phyloP scores from a whole-genome alignment of 2,888 invertebrate genomes.

The Acanthosoma haemorrhoidale region DNA sequence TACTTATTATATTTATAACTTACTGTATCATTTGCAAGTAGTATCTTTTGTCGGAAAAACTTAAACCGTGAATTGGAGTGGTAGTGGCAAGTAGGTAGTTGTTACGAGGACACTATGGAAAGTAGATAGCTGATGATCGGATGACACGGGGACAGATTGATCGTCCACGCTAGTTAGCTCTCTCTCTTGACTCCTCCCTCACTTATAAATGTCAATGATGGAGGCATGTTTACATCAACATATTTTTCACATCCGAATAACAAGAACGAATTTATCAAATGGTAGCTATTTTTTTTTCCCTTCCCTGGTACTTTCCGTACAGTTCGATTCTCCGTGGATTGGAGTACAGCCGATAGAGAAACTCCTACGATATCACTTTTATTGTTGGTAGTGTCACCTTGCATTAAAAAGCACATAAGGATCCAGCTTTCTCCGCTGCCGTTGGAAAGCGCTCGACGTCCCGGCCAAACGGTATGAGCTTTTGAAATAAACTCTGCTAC shows the following conservation, averaged over 20 bases:
- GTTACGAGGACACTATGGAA: too few species aligned
- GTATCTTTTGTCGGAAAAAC: too few species aligned
- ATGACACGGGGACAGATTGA: constrained; percentile 6
- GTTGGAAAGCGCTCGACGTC: constrained; percentile 3
- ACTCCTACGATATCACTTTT: constrained; percentile 1
- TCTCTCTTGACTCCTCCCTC: not conserved
- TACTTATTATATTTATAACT: too few species aligned
- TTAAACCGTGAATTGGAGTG: too few species aligned
- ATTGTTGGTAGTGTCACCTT: constrained; percentile 3
- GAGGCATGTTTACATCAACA: not conserved
- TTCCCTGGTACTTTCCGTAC: not conserved
- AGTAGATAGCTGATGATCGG: not conserved
- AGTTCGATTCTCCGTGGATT: not conserved
- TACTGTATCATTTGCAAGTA: too few species aligned
- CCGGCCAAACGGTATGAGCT: not conserved
- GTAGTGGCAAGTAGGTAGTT: too few species aligned
- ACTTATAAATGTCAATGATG: too few species aligned
- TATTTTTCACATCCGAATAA: too few species aligned
- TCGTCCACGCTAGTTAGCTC: not conserved
- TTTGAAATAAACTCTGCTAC: not conserved
- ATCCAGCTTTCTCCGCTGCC: constrained; percentile 11
- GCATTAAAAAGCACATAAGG: constrained; percentile 15
- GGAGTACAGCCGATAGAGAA: constrained; percentile 4
- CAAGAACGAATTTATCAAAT: not conserved
- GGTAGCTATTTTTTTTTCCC: not conserved